Evolutionary conservation across 2,113 vertebrate genomes (phyloP), one percentile per base, ranked within the genome.

Genomic region (Leiothrix lutea): DNA sequence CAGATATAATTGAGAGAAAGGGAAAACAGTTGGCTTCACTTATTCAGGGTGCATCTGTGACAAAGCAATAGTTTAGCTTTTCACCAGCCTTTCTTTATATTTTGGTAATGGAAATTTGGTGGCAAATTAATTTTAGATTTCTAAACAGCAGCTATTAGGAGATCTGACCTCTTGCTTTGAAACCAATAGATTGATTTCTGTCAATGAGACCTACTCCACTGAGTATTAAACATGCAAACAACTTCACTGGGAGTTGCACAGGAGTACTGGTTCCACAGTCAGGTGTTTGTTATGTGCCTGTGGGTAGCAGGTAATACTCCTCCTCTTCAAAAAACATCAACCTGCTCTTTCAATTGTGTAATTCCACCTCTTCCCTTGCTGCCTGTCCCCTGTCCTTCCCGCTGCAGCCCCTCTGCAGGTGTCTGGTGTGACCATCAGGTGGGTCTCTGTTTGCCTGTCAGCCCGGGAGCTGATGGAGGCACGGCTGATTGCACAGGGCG

Each of bases 361-460:
- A 95, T 96, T 95, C 95, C 97, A 82, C 73, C 85, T 81, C 71
- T 81, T 88, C 90, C 71, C 77, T 72, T 88, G 83, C 89, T 77
- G 48, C 45, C 61, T 80, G 35, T 82, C 57, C 81, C 48, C 61
- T 80, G 35, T 83, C 57, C 81, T 86, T 92, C 73, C 73, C 90
- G 56, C 65, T 96, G 33, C 83, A 85, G 80, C 72, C 91, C 62
- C 86, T 94, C 72, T 57, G 75, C 97, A 98, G 98, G 98, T 98
- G 98, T 98, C 97, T 98, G 97, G 93, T 97, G 64, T 82, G 89
- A 95, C 97, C 92, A 97, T 98, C 98, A 98, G 98, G 98, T 98
- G 98, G 98, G 98, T 98, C 98, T 98, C 95, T 98, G 97, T 98
- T 98, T 98, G 98, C 98, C 98, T 99, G 98, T 99, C 98, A 99